Base-by-base conservation (phyloP, 2,113 vertebrate genomes). In the Chrysochloris asiatica region DNA sequence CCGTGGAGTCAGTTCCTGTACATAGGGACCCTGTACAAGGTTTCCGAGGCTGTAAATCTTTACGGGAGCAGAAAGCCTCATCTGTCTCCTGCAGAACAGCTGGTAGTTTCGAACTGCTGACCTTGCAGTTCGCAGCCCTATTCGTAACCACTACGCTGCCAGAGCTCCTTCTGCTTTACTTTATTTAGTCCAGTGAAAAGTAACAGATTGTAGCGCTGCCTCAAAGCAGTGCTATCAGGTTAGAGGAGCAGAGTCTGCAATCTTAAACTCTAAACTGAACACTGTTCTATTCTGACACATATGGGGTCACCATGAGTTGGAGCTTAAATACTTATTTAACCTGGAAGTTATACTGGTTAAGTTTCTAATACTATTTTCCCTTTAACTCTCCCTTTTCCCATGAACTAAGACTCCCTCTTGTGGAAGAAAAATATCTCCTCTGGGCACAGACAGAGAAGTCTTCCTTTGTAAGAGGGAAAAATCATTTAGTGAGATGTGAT, bases 321-420 rank as follows among this genome's bases (percentile, higher is more conserved):
- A 38, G 36, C 65, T 17, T 54, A 75, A 47, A 1, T 72, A 6
- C n/a, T 73, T 88, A 63, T 45, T 82, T 86, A 67, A 77, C 28
- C 17, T 50, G 33, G 14, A 63, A 81, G 24, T 81, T 45, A 30
- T 1, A 28, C 22, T 17, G 72, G 69, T 54, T 36, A 38, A 80
- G 45, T 54, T 87, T 73, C n/a, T n/a, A n/a, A n/a, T n/a, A n/a
- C n/a, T n/a, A 13, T 30, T 54, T 43, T 69, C 41, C 4, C 48
- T n/a, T n/a, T 63, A n/a, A 16, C 4, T 3, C 7, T 21, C 50
- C 9, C 11, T 4, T 38, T 56, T 28, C 14, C 50, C 43, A 1
- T 28, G 41, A 33, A 61, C 67, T 69, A 26, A 71, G 75, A 52
- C 94, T 73, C 95, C 94, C 95, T 86, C 89, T 93, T 84, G 95